Conservation (phyloP, 2,888 invertebrate species). For the Mamestra brassicae region DNA sequence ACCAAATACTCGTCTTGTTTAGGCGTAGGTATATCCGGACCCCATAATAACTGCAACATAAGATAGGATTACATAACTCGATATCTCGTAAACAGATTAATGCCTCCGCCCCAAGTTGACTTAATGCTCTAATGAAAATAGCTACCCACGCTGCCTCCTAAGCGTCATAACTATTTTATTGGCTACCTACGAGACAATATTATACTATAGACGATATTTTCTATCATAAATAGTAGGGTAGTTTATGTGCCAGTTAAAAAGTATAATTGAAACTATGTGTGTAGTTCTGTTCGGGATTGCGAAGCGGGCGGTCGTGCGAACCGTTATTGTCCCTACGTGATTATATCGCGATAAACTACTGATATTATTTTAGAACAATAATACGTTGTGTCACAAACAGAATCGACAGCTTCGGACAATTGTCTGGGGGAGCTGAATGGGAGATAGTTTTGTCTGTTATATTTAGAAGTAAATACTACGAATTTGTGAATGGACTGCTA, state of each 20-base stretch:
- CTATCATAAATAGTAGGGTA: slow-evolving; percentile 69
- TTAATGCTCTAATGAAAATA: slow-evolving; percentile 84
- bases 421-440: slow-evolving; percentile 6
- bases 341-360: slow-evolving; percentile 54
- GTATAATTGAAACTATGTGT: slow-evolving; percentile 46
- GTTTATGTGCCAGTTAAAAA: slow-evolving; percentile 65
- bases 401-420: slow-evolving; percentile 16
- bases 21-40: slow-evolving; percentile 7
- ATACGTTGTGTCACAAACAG: slow-evolving; percentile 35
- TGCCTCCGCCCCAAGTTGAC: slow-evolving; percentile 78
- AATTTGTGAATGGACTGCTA: not conserved
- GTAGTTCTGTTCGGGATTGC: slow-evolving; percentile 28
- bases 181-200: slow-evolving; percentile 72
- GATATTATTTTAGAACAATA: slow-evolving; percentile 48
- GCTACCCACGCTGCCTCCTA: slow-evolving; percentile 67
- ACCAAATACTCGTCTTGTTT: slow-evolving; percentile 7
- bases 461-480: not conserved
- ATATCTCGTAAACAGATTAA: slow-evolving; percentile 86
- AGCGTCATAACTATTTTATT: slow-evolving; percentile 77
- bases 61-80: slow-evolving; percentile 80
- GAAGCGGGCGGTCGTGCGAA: slow-evolving; percentile 40
- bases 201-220: slow-evolving; percentile 72
- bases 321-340: slow-evolving; percentile 52
- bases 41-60: slow-evolving; percentile 69
- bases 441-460: not conserved